A percentile compares a stretch with the other conserved stretches of the same genome.
Evolutionary conservation across 2,113 vertebrate species (phyloP).

Genomic region (Plestiodon gilberti): DNA sequence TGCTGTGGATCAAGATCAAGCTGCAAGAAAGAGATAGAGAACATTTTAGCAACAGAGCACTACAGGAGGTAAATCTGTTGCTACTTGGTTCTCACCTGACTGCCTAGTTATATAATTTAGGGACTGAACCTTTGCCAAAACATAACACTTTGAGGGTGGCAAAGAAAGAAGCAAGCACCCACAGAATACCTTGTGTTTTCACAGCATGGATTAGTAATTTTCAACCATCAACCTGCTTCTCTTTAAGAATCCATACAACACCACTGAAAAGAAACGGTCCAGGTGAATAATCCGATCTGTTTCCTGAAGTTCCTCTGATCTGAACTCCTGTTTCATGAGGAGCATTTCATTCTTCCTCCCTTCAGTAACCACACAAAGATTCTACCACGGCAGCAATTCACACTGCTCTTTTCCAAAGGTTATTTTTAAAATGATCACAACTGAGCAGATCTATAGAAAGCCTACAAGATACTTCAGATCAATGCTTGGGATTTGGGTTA

Average conservation of each 20-base stretch:
- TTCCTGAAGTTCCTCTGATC: conserved; percentile 54
- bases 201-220: conserved; percentile 23
- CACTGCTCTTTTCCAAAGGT: conserved; percentile 66
- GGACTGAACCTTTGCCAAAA: conserved; percentile 57
- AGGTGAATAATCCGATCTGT: conserved; percentile 49
- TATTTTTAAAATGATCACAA: conserved; percentile 63
- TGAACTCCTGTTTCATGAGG: conserved; percentile 54
- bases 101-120: conserved; percentile 45
- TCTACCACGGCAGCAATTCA: conserved; percentile 37
- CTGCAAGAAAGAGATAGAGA: conserved; percentile 7
- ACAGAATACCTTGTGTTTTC: conserved; percentile 35
- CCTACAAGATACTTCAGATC: conserved; percentile 53
- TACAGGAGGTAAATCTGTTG: conserved; percentile 51
- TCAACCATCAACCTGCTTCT: conserved; percentile 37
- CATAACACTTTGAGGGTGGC: conserved; percentile 12
- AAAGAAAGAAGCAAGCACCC: conserved; percentile 47
- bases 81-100: conserved; percentile 59
- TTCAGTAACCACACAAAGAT: conserved; percentile 59
- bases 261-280: conserved; percentile 45
- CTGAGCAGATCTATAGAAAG: conserved; percentile 66
- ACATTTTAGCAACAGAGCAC: conserved; percentile 64
- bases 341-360: conserved; percentile 55
- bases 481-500: conserved; percentile 38
- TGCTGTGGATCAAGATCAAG: background rate
- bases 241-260: conserved; percentile 66